Base-by-base conservation (phyloP, 2,888 invertebrate genomes). In the Hoplodrina ambigua region DNA sequence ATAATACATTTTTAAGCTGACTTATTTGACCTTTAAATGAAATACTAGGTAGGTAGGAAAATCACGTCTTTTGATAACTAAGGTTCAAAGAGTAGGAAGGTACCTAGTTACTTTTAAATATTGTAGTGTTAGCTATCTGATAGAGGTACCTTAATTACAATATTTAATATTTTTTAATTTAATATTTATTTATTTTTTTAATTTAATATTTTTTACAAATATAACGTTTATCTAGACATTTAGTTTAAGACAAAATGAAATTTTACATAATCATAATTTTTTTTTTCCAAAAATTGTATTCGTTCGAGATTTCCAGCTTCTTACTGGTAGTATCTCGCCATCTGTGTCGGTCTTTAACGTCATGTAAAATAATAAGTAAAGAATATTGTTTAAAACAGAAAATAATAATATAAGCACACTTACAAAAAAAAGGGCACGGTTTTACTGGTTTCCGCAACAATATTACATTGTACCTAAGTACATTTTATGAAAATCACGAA, bases 401-500 rank as follows among this genome's bases (percentile, higher is more conserved):
- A 50, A 61, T 37, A 33, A 58, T 58, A 50, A 69, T 46, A 33
- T 59, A 15, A 30, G 8, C 5, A 46, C 5, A 30, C 7, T 10
- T 13, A 33, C 30, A 3, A 37, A 55, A 69, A 61, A 69, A 33
- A 55, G 10, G 0, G 11, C 2, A 25, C 59, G 10, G 8, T 44
- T 58, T 53, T 44, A 33, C 46, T 13, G n/a, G 30, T 11, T 6
- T 25, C 44, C 58, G 33, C 15, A 61, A 78, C 17, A 57, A 60
- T 41, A 76, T 68, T 53, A 60, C 50, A 50, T 44, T 70, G 37
- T 63, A n/a, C n/a, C n/a, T n/a, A 73, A 58, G 10, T 37, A 37
- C 37, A 70, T 69, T 71, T 78, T 71, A 65, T 53, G 49, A 54
- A 66, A 72, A 69, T 62, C 50, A 69, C 7, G 15, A 8, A 58